A percentile compares a stretch with the other conserved stretches of the same genome.
Conservation (phyloP, 2,797 vertebrate species). For the Pachyuromys duprasi region DNA sequence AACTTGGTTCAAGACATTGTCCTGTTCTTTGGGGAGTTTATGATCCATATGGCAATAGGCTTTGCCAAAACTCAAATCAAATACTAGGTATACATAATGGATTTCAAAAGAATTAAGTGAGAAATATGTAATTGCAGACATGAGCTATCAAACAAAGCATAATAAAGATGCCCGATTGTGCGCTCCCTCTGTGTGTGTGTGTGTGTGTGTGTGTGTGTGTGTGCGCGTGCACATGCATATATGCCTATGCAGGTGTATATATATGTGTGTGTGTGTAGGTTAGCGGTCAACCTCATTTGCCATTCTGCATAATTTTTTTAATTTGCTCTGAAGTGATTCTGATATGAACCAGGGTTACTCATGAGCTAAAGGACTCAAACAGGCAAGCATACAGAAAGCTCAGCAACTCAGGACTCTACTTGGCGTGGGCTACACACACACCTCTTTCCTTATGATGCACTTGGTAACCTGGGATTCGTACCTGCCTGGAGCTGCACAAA, state of each 20-base stretch:
- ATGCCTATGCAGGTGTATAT: neutral
- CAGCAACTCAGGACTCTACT: neutral
- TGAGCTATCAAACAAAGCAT: neutral
- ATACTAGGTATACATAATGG: neutral
- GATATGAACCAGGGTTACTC: neutral
- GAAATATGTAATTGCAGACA: neutral
- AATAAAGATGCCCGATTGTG: neutral
- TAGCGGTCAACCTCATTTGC: neutral
- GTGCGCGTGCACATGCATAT: neutral
- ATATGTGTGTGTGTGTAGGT: neutral
- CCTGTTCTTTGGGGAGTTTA: neutral
- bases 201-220: neutral
- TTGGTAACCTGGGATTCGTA: neutral
- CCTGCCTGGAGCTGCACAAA: neutral
- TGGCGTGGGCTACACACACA: neutral
- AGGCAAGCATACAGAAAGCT: neutral
- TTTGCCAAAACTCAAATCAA: neutral
- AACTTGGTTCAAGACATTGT: neutral
- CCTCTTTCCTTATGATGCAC: neutral
- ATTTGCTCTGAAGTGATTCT: neutral
- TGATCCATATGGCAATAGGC: neutral
- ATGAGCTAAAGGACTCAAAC: neutral
- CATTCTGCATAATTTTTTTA: neutral
- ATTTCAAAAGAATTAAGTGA: constrained; percentile 48
- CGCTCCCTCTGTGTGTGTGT: neutral